Evolutionary conservation across 2,888 invertebrate genomes (phyloP), one percentile per base, ranked within the genome.

Genomic region (Euphydryas editha): DNA sequence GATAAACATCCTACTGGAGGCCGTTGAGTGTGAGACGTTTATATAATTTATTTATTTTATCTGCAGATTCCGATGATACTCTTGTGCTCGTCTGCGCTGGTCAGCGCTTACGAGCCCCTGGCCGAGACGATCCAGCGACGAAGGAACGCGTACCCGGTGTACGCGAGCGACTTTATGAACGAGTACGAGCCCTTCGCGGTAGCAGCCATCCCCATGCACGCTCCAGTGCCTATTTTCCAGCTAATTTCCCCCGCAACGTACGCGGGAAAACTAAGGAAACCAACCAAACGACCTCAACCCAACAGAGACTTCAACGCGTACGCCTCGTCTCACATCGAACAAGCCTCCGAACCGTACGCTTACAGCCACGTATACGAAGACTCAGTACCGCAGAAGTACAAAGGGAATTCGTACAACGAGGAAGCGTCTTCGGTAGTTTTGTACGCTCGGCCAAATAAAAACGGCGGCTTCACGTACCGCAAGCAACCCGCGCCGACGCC

Each of bases 381-480:
- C 51, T 49, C 62, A 5, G 42, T 65, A 2, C 17, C 60, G 18
- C 69, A 58, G 17, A 73, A 72, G 55, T 71, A 74, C 24, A 62
- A 59, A 17, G 59, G 62, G 15, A 59, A 63, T 11, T 47, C 46
- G 5, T 70, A 68, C 36, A 77, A 78, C 13, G 78, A 78, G 49
- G 78, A 77, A 37, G 70, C 74, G 3, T 72, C 76, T 11, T 79
- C 81, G 10, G 76, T 82, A 30, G 77, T 90, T 13, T 77, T 90
- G 67, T 90, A 89, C 80, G 90, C 90, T 55, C 79, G 88, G 2
- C 88, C 87, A 5, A 82, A 79, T 65, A 77, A 81, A 2, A 70
- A 79, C 56, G 90, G 90, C 7, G 90, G 90, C 5, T 90, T 81
- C 78, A 77, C 84, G 7, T 90, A 90, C 76, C 82, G 83, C 65